These are phyloP conservation scores for Sarcophaga peregrina DNA, from an alignment of 1,140 invertebrate genomes.

Conservation along the genomic window DNA sequence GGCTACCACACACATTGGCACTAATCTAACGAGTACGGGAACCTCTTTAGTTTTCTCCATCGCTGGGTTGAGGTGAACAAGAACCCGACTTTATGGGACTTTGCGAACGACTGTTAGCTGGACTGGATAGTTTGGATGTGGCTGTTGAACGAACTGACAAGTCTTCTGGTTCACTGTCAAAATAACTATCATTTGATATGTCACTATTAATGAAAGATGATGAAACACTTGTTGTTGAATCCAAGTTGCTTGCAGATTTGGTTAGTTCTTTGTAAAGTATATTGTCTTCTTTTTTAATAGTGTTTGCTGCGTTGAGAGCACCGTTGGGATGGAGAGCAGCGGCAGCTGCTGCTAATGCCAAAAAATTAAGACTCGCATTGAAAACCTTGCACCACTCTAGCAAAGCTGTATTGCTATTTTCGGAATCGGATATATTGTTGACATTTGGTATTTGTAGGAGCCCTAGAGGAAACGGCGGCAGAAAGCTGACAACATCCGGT, in stretches of 20 bases:
- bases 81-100: conserved; percentile 57
- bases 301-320: conserved; percentile 56
- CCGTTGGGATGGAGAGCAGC: conserved; percentile 52
- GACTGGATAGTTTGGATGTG: conserved; percentile 54
- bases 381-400: conserved; percentile 79
- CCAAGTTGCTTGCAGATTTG: conserved; percentile 27
- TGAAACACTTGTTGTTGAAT: conserved; percentile 41
- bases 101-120: conserved; percentile 56
- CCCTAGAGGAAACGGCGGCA: conserved; percentile 45
- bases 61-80: conserved; percentile 49
- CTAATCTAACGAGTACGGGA: conserved; percentile 33
- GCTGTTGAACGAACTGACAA: conserved; percentile 60
- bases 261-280: background rate
- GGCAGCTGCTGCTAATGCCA: conserved; percentile 58
- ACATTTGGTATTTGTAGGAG: conserved; percentile 55
- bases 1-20: background rate
- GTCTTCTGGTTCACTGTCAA: conserved; percentile 62
- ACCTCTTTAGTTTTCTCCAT: conserved; percentile 53
- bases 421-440: conserved; percentile 52
- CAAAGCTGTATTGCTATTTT: conserved; percentile 70
- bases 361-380: conserved; percentile 66
- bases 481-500: conserved; percentile 50
- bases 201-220: conserved; percentile 50
- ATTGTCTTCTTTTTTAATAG: conserved; percentile 6
- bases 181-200: conserved; percentile 60